A percentile compares a stretch with the other conserved stretches of the same genome.
phyloP scores from a whole-genome alignment of 2,113 vertebrate species.

The Nycticryphes semicollaris region DNA sequence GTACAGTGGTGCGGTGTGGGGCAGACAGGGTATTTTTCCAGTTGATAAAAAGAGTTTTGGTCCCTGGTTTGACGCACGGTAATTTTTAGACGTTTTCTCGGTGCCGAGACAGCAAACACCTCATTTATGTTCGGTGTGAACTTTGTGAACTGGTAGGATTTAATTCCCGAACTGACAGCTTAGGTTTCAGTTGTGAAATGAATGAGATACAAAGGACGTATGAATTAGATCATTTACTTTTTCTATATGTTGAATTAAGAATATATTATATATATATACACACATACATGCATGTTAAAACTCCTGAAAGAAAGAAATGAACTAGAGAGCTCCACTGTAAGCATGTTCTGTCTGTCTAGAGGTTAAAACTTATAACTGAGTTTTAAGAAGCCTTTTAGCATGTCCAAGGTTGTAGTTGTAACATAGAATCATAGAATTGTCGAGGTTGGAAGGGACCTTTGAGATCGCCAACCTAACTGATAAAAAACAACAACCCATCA shows the following conservation, averaged over 20 bases:
- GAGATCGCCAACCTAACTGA: no score
- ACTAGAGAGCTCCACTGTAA: neutral
- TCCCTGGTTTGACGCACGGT: neutral
- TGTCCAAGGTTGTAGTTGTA: neutral
- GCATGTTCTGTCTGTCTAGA: accelerated
- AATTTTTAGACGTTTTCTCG: accelerated
- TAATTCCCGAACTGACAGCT: accelerated
- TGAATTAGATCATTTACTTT: neutral
- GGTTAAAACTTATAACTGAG: neutral
- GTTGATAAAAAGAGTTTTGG: neutral
- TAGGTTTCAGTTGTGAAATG: neutral
- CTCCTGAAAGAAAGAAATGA: neutral
- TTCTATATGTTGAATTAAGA: accelerated
- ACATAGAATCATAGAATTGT: no score
- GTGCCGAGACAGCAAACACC: neutral
- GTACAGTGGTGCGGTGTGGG: accelerated
- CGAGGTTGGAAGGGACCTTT: no score
- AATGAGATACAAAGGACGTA: accelerated
- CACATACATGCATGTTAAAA: accelerated
- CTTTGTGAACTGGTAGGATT: accelerated
- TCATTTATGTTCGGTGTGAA: neutral
- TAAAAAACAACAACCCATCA: no score
- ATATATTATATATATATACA: no score
- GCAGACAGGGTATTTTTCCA: accelerated
- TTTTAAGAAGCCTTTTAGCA: neutral